Base-by-base conservation (phyloP, 2,888 invertebrate species). In the Iphiclides podalirius region DNA sequence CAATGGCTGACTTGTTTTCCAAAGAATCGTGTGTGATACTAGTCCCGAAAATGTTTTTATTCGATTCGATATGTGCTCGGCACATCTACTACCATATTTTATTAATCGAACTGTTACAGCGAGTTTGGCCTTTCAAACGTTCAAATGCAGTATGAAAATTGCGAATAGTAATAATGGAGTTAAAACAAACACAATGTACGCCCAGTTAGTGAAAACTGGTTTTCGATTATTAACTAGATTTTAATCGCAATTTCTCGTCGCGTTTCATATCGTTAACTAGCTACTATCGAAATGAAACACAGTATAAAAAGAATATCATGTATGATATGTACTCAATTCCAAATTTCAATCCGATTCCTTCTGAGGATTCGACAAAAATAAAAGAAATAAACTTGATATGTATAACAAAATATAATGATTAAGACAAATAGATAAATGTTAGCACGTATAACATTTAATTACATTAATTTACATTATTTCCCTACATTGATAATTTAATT, bases 1-100 rank as follows among this genome's bases (percentile, higher is more conserved):
- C 41, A 42, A 33, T 17, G 23, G 33, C n/a, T n/a, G n/a, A 16
- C 13, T 28, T 11, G 31, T 42, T 42, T 42, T 42, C 12, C 16
- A 17, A 17, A 23, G 20, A 42, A 16, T 16, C 15, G 31, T n/a
- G 11, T 11, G 11, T 12, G n/a, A 31, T 42, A 42, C 17, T 12
- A 31, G 16, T 7, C 31, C 31, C 11, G n/a, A 31, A 28, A 31
- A 31, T 31, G 11, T 31, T 31, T 31, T 1, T 6, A 31, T 11
- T 31, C 31, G 31, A 12, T 11, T n/a, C 31, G n/a, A 8, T 11
- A 31, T 31, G 31, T 11, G 4, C n/a, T 31, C 31, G 4, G 12
- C 12, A 12, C 11, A 12, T 31, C 2, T n/a, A n/a, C n/a, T n/a
- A n/a, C n/a, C n/a, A 12, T 31, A n/a, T 31, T 31, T 31, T 31